A percentile compares a stretch with the other conserved stretches of the same genome.
These are phyloP conservation scores for Andrena marginata DNA, from an alignment of 2,888 invertebrate genomes.

Conservation along the genomic window DNA sequence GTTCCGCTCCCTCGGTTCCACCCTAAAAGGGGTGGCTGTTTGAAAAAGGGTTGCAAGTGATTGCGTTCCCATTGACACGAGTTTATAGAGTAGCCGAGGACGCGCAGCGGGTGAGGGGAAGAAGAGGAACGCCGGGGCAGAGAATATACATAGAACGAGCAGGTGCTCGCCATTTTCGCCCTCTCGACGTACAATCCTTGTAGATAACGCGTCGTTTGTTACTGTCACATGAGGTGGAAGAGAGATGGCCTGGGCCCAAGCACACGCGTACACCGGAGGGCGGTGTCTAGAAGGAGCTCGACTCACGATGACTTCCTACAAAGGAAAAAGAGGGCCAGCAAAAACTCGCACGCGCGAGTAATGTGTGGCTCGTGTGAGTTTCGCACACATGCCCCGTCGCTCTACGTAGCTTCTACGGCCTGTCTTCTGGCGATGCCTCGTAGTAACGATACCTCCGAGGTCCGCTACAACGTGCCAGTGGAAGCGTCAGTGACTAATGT, in stretches of 20 bases:
- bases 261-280: slow-evolving; percentile 46
- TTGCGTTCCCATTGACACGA: slow-evolving; percentile 77
- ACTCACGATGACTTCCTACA: slow-evolving; percentile 30
- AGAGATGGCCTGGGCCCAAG: slow-evolving; percentile 62
- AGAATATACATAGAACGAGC: slow-evolving; percentile 74
- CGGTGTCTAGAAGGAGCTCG: slow-evolving; percentile 50
- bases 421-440: slow-evolving; percentile 44
- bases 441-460: slow-evolving; percentile 32
- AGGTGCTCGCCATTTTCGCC: slow-evolving; percentile 82
- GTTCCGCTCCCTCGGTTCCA: slow-evolving; percentile 30
- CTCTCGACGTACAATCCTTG: slow-evolving; percentile 80
- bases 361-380: neutral
- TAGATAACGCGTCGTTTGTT: slow-evolving; percentile 84
- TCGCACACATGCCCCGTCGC: slow-evolving; percentile 9
- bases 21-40: slow-evolving; percentile 34
- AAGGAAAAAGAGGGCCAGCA: slow-evolving; percentile 17
- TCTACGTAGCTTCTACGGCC: slow-evolving; percentile 49
- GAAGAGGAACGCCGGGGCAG: slow-evolving; percentile 14
- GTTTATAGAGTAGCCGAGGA: slow-evolving; percentile 71
- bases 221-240: slow-evolving; percentile 78
- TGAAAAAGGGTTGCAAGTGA: slow-evolving; percentile 69
- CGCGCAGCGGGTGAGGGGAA: slow-evolving; percentile 36
- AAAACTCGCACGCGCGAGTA: slow-evolving; percentile 26
- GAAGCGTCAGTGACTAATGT: slow-evolving; percentile 80
- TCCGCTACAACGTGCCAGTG: slow-evolving; percentile 63